These are phyloP conservation scores for Pseudopodoces humilis DNA, from an alignment of 2,113 vertebrate species.

Conservation along the genomic window DNA sequence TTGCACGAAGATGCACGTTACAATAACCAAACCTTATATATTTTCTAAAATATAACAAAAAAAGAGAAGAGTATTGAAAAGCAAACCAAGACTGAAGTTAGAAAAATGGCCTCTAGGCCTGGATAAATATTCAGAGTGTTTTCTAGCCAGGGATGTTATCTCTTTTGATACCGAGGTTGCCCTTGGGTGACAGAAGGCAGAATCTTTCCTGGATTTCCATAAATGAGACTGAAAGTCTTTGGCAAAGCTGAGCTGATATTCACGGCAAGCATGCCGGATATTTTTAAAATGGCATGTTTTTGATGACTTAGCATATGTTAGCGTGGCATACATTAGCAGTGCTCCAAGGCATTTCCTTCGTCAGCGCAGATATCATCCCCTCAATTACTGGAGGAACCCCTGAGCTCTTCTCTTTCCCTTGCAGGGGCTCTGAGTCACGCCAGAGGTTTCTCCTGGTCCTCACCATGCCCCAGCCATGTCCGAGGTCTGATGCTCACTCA, in stretches of 20 bases:
- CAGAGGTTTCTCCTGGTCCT: not conserved
- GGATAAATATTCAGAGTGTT: not conserved
- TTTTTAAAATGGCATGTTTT: constrained; percentile 28
- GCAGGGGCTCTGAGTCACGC: not conserved
- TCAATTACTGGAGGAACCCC: not conserved
- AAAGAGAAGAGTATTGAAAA: not conserved
- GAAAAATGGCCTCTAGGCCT: constrained; percentile 7
- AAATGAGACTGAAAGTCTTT: constrained; percentile 21
- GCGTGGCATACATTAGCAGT: not conserved
- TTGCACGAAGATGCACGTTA: not conserved
- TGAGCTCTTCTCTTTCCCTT: not conserved
- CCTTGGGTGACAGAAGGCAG: constrained; percentile 45
- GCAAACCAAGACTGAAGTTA: not conserved
- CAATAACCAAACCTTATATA: not conserved
- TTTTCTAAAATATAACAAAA: not conserved
- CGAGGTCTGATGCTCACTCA: accelerated
- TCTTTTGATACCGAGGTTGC: constrained; percentile 34
- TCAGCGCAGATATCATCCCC: not conserved
- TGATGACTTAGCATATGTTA: constrained; percentile 45
- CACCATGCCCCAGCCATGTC: not conserved
- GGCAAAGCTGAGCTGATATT: not conserved
- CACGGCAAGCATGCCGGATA: not conserved
- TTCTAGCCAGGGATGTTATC: not conserved
- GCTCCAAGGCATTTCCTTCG: not conserved
- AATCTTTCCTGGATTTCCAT: constrained; percentile 31